phyloP scores from a whole-genome alignment of 2,888 invertebrate genomes.

The Corbicula japonica region DNA sequence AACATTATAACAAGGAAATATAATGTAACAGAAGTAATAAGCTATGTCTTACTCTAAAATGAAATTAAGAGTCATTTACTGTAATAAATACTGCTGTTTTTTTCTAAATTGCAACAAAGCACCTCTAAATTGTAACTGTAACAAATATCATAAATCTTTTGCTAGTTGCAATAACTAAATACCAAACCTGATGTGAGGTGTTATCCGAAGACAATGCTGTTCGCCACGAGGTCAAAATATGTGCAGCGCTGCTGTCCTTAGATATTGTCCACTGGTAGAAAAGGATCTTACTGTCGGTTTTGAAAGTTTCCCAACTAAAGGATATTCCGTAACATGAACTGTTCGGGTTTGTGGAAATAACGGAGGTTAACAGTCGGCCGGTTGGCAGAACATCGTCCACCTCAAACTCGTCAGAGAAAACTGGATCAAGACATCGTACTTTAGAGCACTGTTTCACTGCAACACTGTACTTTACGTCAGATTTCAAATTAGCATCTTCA shows the following conservation, averaged over 20 bases:
- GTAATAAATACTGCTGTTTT: no score
- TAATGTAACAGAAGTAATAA: no score
- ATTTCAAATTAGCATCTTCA: not conserved
- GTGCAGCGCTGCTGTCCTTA: not conserved
- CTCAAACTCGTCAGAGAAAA: slow-evolving; percentile 11
- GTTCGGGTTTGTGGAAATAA: not conserved
- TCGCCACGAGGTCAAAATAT: slow-evolving; percentile 10
- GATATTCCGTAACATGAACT: not conserved
- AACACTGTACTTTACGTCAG: not conserved
- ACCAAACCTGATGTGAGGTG: not conserved
- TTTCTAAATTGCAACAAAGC: no score
- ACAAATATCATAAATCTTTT: not conserved
- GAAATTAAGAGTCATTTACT: no score
- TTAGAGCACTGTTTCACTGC: slow-evolving; percentile 2
- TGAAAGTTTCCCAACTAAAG: slow-evolving; percentile 5
- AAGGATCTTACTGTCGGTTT: not conserved
- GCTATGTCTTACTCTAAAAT: no score
- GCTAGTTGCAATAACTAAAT: no score
- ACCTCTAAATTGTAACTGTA: slow-evolving; percentile 14
- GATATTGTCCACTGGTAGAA: slow-evolving; percentile 35
- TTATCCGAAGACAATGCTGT: not conserved
- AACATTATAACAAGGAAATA: no score
- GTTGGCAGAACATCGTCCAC: slow-evolving; percentile 24
- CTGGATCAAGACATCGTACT: slow-evolving; percentile 5
- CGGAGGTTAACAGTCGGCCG: not conserved